A percentile compares a stretch with the other conserved stretches of the same genome.
phyloP scores from a whole-genome alignment of 2,113 vertebrate genomes.

The Rhinoptilus africanus region DNA sequence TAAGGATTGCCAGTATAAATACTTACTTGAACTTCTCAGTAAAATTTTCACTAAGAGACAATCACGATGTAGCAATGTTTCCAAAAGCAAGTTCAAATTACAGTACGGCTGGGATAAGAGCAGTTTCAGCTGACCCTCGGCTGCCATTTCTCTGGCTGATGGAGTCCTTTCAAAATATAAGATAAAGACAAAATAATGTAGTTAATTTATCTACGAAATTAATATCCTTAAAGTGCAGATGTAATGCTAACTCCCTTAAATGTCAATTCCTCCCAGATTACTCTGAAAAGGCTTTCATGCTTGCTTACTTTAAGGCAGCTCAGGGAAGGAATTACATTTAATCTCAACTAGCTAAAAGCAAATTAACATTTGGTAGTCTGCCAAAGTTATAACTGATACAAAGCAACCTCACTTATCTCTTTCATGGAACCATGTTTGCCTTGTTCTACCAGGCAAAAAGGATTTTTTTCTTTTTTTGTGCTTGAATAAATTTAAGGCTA shows the following conservation, averaged over 20 bases:
- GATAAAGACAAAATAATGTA: conserved; percentile 72
- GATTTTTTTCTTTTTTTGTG: not conserved
- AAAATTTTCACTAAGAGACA: conserved; percentile 86
- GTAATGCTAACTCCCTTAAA: conserved; percentile 76
- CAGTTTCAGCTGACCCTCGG: conserved; percentile 85
- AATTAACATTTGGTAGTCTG: conserved; percentile 86
- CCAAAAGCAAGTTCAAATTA: conserved; percentile 86
- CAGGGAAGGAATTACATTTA: conserved; percentile 86
- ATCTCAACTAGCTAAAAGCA: conserved; percentile 87
- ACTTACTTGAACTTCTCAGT: conserved; percentile 87
- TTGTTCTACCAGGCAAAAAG: conserved; percentile 75
- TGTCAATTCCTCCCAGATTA: conserved; percentile 80
- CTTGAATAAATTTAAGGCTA: conserved; percentile 14
- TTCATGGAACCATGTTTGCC: conserved; percentile 70
- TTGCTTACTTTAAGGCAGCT: conserved; percentile 81
- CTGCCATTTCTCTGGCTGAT: conserved; percentile 74
- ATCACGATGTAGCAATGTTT: conserved; percentile 80
- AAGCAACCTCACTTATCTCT: conserved; percentile 73
- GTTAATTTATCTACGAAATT: conserved; percentile 78
- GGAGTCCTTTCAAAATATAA: conserved; percentile 81
- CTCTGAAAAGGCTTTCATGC: conserved; percentile 79
- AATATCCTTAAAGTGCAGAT: conserved; percentile 76
- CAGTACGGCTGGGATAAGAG: conserved; percentile 86
- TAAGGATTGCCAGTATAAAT: not conserved
- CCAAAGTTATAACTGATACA: conserved; percentile 86